Evolutionary conservation across 2,113 vertebrate genomes (phyloP).

Genomic region (Eretmochelys imbricata): DNA sequence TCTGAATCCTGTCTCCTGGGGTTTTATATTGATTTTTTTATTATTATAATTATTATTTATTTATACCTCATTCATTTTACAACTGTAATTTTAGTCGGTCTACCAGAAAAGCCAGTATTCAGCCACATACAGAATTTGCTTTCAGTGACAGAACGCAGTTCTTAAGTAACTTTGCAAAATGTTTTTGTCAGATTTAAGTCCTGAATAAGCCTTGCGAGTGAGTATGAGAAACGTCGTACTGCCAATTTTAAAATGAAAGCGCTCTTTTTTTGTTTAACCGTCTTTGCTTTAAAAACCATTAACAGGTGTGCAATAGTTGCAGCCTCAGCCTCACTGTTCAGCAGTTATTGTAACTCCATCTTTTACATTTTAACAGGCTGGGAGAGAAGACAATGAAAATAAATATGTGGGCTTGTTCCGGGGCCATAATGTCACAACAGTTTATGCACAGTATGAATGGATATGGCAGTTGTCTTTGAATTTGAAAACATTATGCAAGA

Average conservation of each 20-base stretch:
- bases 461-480: not conserved
- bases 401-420: fast-evolving
- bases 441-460: not conserved
- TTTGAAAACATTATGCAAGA: not conserved
- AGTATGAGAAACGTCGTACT: not conserved
- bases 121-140: not conserved
- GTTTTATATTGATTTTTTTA: not conserved
- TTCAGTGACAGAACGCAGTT: not conserved
- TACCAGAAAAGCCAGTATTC: not conserved
- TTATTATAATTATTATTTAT: not conserved
- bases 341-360: not conserved
- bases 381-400: not conserved
- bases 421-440: not conserved
- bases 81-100: not conserved
- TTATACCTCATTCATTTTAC: not conserved
- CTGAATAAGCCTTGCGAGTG: not conserved
- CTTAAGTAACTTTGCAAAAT: not conserved
- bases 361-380: not conserved
- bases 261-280: not conserved
- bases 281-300: not conserved
- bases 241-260: not conserved
- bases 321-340: not conserved
- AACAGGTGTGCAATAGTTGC: not conserved
- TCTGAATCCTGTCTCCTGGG: too few relatives aligned
- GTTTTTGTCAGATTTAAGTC: not conserved